Evolutionary conservation across 2,797 vertebrate genomes (phyloP), one percentile per base, ranked within the genome.

Genomic region (Oreortyx pictus): DNA sequence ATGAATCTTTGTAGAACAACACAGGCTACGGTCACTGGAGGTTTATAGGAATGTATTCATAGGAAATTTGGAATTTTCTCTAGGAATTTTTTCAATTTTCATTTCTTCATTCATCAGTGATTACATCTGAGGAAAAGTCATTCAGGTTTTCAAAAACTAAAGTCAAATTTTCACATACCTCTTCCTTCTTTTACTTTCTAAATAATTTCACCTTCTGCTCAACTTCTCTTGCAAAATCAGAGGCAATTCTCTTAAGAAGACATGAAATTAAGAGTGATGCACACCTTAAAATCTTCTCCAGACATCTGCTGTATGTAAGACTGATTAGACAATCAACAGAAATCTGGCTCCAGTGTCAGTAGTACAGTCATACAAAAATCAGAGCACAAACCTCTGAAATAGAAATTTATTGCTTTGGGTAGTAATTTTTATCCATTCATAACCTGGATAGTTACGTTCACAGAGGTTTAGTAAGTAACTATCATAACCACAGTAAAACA

Each of bases 1-100:
- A 18, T 4, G 5, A 31, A 15, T 17, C 23, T 74, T 56, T 47
- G 37, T 60, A 29, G 10, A 50, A 12, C 14, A 43, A 39, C 23
- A n/a, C 0, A 66, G 47, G 76, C 13, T 76, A 19, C 15, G 9
- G 24, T 77, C 22, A n/a, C 0, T 0, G 33, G 4, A 66, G 4
- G n/a, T 56, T 11, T 57, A 11, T 49, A 41, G 57, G 54, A 67
- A 35, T 9, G 5, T 22, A 6, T 44, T 33, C 39, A 7, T 61
- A 50, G 72, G 33, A 71, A 75, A 64, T 2, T 25, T 27, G 29
- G 44, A 84, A 14, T 27, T 11, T 84, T 81, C n/a, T 18, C 31
- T 18, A 73, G 2, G 14, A 66, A 44, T 82, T 60, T 39, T 57
- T 29, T 11, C 14, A 77, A 57, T 39, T 2, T 33, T 17, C 33